Base-by-base conservation (phyloP, 2,888 invertebrate genomes). In the Himalopsyche tibetana region DNA sequence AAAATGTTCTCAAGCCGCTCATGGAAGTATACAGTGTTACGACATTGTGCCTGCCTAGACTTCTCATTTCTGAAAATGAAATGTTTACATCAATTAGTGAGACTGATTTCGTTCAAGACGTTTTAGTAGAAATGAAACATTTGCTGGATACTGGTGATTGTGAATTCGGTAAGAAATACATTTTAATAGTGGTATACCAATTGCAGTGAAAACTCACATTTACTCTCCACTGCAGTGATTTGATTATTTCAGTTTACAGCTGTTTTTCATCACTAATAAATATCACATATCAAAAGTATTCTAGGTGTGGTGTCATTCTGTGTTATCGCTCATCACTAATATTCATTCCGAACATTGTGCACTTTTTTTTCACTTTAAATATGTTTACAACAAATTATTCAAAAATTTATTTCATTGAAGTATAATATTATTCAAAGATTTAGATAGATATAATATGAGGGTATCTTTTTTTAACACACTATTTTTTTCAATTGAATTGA, bases 1-100 rank as follows among this genome's bases (percentile, higher is more conserved):
- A 95, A 90, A 90, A 92, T 83, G 93, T 96, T 3, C 90, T 97
- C 69, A 94, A 95, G 80, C 97, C 97, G 0, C 93, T 97, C 84
- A 91, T 96, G 82, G 96, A 97, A 89, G 95, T 96, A 8, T 98
- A 98, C 91, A 92, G 95, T 69, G 93, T 94, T 38, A 95, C 96
- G 19, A 95, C 94, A 2, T 93, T 93, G 88, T 93, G 93, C 80
- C 91, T 96, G 88, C 93, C 93, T 45, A 92, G 92, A 89, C 90
- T 95, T 82, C 92, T 94, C 0, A 93, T 92, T 0, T 55, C 80
- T 15, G 88, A 87, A 9, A 84, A 86, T 19, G 86, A 84, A 11
- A 40, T 74, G n/a, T 82, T 82, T 12, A 91, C 93, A 87, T 92
- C 94, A 79, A 93, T 95, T 84, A 89, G 95, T 4, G 96, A 97